These are phyloP conservation scores for Galeopterus variegatus DNA, from an alignment of 2,113 vertebrate species.

Conservation along the genomic window DNA sequence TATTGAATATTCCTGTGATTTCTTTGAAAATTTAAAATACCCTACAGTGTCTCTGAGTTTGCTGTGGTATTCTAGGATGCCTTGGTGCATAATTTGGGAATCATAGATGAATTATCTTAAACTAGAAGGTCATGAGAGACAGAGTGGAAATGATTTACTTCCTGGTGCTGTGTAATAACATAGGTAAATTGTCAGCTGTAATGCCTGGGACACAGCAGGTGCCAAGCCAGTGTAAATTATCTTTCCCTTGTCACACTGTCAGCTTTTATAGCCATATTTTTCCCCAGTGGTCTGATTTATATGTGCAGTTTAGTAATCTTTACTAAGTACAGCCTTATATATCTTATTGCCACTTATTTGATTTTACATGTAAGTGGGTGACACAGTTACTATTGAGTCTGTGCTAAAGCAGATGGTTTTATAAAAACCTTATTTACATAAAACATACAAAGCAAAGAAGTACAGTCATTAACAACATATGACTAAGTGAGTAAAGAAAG, in stretches of 20 bases:
- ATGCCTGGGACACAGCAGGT: neutral
- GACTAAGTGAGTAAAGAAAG: neutral
- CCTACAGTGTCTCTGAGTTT: neutral
- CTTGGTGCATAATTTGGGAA: neutral
- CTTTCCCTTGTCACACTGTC: neutral
- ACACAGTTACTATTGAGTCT: neutral
- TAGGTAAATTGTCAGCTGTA: neutral
- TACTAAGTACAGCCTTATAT: neutral
- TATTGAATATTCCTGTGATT: neutral
- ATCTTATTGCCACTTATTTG: neutral
- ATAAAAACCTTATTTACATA: constrained; percentile 31
- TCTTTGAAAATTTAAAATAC: neutral
- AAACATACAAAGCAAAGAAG: constrained; percentile 28
- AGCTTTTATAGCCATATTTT: constrained; percentile 2
- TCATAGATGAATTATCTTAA: neutral
- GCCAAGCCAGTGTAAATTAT: neutral
- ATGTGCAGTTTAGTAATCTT: constrained; percentile 15
- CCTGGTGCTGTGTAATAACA: neutral
- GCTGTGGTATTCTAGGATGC: neutral
- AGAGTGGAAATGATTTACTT: neutral
- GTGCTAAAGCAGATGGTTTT: constrained; percentile 25
- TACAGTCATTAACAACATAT: neutral
- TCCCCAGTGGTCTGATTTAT: neutral
- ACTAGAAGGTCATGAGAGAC: neutral
- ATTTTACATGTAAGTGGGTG: constrained; percentile 31